These are phyloP conservation scores for Aquatica leii DNA, from an alignment of 2,888 invertebrate species.

Conservation along the genomic window DNA sequence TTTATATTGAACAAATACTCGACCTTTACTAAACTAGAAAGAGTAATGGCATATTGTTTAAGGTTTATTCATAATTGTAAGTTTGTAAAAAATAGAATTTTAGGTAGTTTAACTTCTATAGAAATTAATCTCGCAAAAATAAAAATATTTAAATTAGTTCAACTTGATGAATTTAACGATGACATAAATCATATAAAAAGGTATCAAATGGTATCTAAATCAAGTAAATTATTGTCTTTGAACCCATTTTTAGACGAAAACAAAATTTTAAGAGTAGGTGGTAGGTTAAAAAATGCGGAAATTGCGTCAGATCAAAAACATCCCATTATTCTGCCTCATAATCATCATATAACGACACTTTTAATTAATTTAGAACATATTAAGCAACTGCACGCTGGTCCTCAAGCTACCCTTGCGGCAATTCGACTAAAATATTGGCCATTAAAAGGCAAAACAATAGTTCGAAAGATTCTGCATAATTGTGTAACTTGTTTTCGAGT, in stretches of 20 bases:
- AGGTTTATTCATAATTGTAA: neutral
- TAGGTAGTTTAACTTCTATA: neutral
- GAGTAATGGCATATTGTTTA: neutral
- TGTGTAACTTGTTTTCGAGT: slow-evolving; percentile 22
- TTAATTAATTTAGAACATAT: slow-evolving; percentile 10
- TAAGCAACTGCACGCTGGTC: slow-evolving; percentile 26
- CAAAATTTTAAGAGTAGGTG: slow-evolving; percentile 31
- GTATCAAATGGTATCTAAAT: neutral
- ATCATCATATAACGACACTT: slow-evolving; percentile 10
- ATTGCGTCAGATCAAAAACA: slow-evolving; percentile 14
- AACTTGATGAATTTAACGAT: neutral
- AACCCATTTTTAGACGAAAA: slow-evolving; percentile 27
- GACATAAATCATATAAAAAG: neutral
- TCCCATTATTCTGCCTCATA: slow-evolving; percentile 26
- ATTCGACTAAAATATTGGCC: slow-evolving; percentile 28
- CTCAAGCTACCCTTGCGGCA: slow-evolving; percentile 27
- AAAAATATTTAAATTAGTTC: neutral
- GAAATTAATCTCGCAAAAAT: neutral
- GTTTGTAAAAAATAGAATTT: neutral
- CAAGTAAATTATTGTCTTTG: neutral
- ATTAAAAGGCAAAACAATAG: slow-evolving; percentile 19
- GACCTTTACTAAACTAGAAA: neutral
- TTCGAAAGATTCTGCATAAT: slow-evolving; percentile 9
- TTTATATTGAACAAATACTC: neutral
- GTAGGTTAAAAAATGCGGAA: slow-evolving; percentile 21